A percentile compares a stretch with the other conserved stretches of the same genome.
These are phyloP conservation scores for Metallyticus violacea DNA, from an alignment of 2,888 invertebrate species.

Conservation along the genomic window DNA sequence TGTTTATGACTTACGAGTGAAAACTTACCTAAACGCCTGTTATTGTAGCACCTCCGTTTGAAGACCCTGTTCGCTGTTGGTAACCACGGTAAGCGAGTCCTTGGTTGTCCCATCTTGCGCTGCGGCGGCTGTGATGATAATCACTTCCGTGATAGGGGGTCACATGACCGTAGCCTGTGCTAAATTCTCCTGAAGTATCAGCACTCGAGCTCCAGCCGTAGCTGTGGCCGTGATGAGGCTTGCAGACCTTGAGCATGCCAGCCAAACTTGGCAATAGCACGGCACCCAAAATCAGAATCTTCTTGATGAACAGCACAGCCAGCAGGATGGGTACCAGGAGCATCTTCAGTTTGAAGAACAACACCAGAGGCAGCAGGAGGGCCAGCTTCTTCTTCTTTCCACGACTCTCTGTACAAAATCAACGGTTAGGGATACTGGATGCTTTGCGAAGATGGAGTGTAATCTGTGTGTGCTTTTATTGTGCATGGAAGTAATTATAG, in stretches of 20 bases:
- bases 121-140: constrained; percentile 7
- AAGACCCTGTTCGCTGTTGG: neutral
- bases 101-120: constrained; percentile 2
- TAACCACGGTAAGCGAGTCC: constrained; percentile 23
- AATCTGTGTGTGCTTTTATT: no score
- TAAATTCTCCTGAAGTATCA: neutral
- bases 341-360: constrained; percentile 51
- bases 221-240: constrained; percentile 31
- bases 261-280: constrained; percentile 54
- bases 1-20: no score
- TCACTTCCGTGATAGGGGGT: neutral
- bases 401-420: constrained; percentile 21
- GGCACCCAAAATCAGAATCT: constrained; percentile 59
- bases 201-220: neutral
- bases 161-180: neutral
- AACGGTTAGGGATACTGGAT: no score
- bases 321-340: constrained; percentile 60
- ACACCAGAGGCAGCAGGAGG: constrained; percentile 42
- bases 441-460: no score
- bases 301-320: constrained; percentile 64
- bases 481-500: no score
- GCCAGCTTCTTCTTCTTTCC: constrained; percentile 34
- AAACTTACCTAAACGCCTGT: neutral
- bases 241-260: constrained; percentile 52
- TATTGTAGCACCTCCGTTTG: neutral